Percentiles rank a stretch among this genome's conserved stretches.
Conservation (phyloP, 2,113 vertebrate species). For the Percopsis transmontana region DNA sequence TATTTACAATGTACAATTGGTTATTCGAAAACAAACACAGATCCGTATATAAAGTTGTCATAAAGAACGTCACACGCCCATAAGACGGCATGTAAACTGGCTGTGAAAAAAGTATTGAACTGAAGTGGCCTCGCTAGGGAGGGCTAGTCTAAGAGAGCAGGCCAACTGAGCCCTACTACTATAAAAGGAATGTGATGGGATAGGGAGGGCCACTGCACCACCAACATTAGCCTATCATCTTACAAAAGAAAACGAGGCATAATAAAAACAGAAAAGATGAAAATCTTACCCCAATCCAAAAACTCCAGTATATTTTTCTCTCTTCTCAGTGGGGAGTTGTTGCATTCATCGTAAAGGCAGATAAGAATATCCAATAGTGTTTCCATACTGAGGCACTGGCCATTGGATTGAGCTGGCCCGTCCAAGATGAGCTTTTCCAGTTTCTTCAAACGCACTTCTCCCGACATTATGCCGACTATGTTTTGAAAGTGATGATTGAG, state of each 20-base stretch:
- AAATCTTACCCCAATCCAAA: conserved; percentile 93
- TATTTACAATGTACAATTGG: too few relatives aligned
- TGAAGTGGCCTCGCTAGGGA: conserved; percentile 22
- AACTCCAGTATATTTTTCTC: conserved; percentile 97
- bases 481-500: conserved; percentile 36
- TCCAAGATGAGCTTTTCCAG: conserved; percentile 96
- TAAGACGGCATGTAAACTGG: conserved; percentile 9
- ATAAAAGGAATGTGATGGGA: conserved; percentile 74
- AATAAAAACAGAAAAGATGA: conserved; percentile 6
- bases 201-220: conserved; percentile 69
- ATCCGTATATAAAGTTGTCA: too few relatives aligned
- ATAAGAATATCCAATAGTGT: conserved; percentile 95
- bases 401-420: conserved; percentile 87
- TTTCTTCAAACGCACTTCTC: conserved; percentile 97
- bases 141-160: conserved; percentile 46
- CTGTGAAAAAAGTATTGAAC: neutral
- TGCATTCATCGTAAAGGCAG: conserved; percentile 98
- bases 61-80: too few relatives aligned
- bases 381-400: conserved; percentile 94
- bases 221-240: conserved; percentile 56
- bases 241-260: conserved; percentile 40
- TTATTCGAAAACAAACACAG: too few relatives aligned
- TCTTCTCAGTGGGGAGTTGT: conserved; percentile 91
- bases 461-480: conserved; percentile 84
- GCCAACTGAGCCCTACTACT: conserved; percentile 65